Percentiles rank a stretch among this genome's conserved stretches.
These are phyloP conservation scores for Piscicola geometra DNA, from an alignment of 2,888 invertebrate species.

Conservation along the genomic window DNA sequence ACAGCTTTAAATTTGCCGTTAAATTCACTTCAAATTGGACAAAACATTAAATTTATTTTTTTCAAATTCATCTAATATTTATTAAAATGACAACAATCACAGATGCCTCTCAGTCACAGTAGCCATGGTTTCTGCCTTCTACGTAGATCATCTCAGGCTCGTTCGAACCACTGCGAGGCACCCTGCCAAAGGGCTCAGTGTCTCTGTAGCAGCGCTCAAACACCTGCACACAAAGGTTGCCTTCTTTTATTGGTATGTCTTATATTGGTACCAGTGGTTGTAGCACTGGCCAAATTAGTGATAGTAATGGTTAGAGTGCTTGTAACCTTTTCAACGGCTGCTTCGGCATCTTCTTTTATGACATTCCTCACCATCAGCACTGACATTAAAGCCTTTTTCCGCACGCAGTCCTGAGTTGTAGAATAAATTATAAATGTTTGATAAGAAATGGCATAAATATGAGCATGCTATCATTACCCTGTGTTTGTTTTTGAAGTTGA, in stretches of 20 bases:
- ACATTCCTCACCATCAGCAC: slow-evolving; percentile 76
- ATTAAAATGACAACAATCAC: not conserved
- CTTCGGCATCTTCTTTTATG: slow-evolving; percentile 66
- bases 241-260: too few relatives aligned
- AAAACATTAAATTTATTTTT: not conserved
- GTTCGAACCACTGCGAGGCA: slow-evolving; percentile 45
- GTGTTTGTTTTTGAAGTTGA: slow-evolving; percentile 71
- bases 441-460: not conserved
- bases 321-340: slow-evolving; percentile 79
- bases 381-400: slow-evolving; percentile 77
- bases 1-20: not conserved
- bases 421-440: too few relatives aligned
- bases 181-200: slow-evolving; percentile 78
- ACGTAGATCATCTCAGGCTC: slow-evolving; percentile 47
- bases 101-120: slow-evolving; percentile 36
- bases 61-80: not conserved
- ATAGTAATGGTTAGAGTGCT: too few relatives aligned
- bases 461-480: slow-evolving; percentile 60
- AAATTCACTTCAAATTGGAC: not conserved
- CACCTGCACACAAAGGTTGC: too few relatives aligned
- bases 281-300: too few relatives aligned
- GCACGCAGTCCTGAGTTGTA: slow-evolving; percentile 69
- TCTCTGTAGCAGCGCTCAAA: slow-evolving; percentile 86
- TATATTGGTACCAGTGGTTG: too few relatives aligned
- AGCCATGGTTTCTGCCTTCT: slow-evolving; percentile 50